Percentiles rank a stretch among this genome's conserved stretches.
Conservation (phyloP, 2,113 vertebrate species). For the Varanus komodoensis region DNA sequence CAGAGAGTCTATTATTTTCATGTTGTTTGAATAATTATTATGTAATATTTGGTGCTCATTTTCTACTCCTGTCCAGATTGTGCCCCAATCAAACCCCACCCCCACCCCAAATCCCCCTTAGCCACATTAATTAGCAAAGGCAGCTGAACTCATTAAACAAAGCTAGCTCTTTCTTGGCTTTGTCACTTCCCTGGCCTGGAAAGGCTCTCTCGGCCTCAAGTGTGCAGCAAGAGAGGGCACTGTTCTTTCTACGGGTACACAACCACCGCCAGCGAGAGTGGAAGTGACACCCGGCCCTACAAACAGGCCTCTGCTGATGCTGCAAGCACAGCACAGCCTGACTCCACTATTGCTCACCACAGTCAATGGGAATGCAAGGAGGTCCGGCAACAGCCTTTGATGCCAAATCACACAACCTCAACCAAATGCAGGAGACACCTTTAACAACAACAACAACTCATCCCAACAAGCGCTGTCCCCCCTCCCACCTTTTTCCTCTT, state of each 20-base stretch:
- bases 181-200: not conserved
- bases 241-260: accelerated
- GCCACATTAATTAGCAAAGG: too few relatives aligned
- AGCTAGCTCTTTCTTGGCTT: not conserved
- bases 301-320: not conserved
- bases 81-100: not conserved
- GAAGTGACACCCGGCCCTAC: not conserved
- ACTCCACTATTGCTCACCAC: slow-evolving; percentile 39
- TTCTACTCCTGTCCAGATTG: not conserved
- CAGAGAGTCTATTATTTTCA: too few relatives aligned
- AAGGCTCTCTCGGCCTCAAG: not conserved
- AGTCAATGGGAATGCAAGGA: slow-evolving; percentile 61
- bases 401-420: slow-evolving; percentile 13
- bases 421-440: not conserved
- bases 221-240: accelerated
- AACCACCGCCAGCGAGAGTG: not conserved
- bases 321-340: not conserved
- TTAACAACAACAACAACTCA: not conserved
- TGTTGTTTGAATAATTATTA: too few relatives aligned
- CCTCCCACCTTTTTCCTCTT: not conserved
- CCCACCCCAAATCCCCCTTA: not conserved
- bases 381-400: slow-evolving; percentile 50
- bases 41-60: not conserved
- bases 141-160: not conserved
- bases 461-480: not conserved